Percentiles rank a stretch among this genome's conserved stretches.
phyloP scores from a whole-genome alignment of 2,797 vertebrate genomes.

The Thripadectes ignobilis region DNA sequence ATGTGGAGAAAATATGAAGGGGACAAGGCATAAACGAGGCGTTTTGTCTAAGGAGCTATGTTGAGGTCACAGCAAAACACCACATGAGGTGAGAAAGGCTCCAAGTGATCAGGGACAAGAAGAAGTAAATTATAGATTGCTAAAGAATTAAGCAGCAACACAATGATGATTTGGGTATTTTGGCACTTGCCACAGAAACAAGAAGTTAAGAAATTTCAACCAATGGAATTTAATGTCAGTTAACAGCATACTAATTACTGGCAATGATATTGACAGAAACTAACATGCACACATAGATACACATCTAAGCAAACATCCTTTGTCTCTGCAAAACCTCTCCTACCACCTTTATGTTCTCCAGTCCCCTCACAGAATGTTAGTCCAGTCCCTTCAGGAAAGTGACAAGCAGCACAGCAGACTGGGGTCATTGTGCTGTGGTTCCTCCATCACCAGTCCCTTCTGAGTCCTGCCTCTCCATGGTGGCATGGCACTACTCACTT shows the following conservation, averaged over 20 bases:
- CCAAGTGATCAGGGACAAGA: background rate
- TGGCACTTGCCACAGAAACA: background rate
- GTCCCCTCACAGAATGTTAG: rapidly evolving
- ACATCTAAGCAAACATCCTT: background rate
- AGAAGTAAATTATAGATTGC: background rate
- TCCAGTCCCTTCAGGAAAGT: background rate
- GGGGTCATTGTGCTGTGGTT: background rate
- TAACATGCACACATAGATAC: background rate
- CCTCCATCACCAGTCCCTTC: background rate
- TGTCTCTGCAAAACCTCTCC: background rate
- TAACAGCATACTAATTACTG: background rate
- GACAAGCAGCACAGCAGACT: background rate
- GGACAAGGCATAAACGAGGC: background rate
- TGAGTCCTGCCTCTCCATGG: background rate
- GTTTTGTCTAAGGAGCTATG: background rate
- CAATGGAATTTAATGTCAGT: background rate
- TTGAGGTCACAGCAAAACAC: background rate
- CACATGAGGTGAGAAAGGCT: background rate
- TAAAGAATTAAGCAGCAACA: background rate
- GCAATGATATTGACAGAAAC: background rate
- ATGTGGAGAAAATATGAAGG: background rate
- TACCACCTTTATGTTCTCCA: background rate
- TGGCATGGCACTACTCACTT: background rate
- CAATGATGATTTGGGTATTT: background rate
- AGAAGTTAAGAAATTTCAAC: background rate